Evolutionary conservation across 2,113 vertebrate species (phyloP).

Genomic region (Piaya cayana): DNA sequence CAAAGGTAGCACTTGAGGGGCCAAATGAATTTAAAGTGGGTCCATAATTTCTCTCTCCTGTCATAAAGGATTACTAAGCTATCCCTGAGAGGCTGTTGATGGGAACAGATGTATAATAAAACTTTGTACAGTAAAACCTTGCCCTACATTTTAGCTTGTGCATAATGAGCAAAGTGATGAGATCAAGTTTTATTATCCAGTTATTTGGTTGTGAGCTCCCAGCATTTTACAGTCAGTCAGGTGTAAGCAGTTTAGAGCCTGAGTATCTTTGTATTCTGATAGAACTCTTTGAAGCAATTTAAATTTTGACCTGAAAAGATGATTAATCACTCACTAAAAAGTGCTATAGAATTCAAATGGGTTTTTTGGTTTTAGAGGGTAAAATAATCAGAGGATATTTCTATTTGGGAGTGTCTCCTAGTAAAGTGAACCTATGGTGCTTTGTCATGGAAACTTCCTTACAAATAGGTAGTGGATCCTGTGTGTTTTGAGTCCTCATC

Average conservation of each 20-base stretch:
- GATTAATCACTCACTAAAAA: not conserved
- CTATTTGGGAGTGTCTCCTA: not conserved
- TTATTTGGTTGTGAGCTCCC: not conserved
- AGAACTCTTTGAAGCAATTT: not conserved
- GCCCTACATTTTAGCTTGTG: not conserved
- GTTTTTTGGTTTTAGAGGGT: not conserved
- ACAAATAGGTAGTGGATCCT: not conserved
- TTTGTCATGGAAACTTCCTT: constrained; percentile 15
- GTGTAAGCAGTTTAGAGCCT: not conserved
- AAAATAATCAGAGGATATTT: not conserved
- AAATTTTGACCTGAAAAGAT: not conserved
- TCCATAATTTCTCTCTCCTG: not conserved
- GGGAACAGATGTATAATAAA: constrained; percentile 17
- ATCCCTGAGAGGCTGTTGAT: constrained; percentile 13
- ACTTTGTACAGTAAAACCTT: not conserved
- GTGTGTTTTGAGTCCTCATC: not conserved
- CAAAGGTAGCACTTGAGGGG: not conserved
- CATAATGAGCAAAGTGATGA: not conserved
- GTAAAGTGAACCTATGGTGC: not conserved
- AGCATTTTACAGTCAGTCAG: not conserved
- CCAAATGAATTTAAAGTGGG: not conserved
- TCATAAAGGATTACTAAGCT: not conserved
- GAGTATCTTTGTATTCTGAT: not conserved
- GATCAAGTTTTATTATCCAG: not conserved
- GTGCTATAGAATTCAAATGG: not conserved